phyloP scores from a whole-genome alignment of 2,888 invertebrate species.

The Tridacna gigas region DNA sequence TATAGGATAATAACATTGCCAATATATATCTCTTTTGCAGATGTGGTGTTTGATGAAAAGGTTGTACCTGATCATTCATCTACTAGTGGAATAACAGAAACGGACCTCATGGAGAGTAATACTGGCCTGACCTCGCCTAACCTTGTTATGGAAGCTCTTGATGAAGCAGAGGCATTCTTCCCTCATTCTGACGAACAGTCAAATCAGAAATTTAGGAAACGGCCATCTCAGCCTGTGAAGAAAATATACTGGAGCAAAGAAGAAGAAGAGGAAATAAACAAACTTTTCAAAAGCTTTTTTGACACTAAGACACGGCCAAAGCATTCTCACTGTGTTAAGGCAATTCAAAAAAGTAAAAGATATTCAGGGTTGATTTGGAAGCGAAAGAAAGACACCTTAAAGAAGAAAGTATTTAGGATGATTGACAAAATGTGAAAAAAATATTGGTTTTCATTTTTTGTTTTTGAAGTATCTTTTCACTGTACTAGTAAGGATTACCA shows the following conservation, averaged over 20 bases:
- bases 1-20: neutral
- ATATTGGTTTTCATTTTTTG: too few relatives aligned
- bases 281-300: slow-evolving; percentile 24
- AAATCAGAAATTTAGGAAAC: slow-evolving; percentile 11
- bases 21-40: neutral
- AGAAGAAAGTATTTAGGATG: too few relatives aligned
- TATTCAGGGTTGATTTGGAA: too few relatives aligned
- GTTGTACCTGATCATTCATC: neutral
- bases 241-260: slow-evolving; percentile 22
- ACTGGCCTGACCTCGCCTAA: neutral
- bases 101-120: neutral
- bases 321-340: too few relatives aligned
- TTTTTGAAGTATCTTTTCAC: too few relatives aligned
- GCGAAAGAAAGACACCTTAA: too few relatives aligned
- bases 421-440: too few relatives aligned
- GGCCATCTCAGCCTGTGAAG: slow-evolving; percentile 16
- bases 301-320: neutral
- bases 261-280: slow-evolving; percentile 10
- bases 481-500: too few relatives aligned
- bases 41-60: neutral
- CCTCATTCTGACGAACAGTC: slow-evolving; percentile 11
- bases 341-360: too few relatives aligned
- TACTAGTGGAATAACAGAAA: neutral
- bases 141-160: slow-evolving; percentile 11
- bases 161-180: slow-evolving; percentile 26